Evolutionary conservation across 2,113 vertebrate genomes (phyloP).

Genomic region (Gambusia holbrooki): DNA sequence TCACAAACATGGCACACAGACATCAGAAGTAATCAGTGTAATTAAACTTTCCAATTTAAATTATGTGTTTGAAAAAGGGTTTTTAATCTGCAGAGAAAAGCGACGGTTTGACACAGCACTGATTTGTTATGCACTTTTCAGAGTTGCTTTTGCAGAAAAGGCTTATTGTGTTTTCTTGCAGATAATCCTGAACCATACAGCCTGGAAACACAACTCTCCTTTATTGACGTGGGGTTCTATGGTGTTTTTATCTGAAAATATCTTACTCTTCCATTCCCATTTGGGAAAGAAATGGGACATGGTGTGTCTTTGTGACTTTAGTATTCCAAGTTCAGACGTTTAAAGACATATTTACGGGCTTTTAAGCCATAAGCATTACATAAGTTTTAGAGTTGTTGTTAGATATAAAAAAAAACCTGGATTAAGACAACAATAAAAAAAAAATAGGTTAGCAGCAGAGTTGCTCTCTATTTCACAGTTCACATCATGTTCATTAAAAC

Average conservation of each 20-base stretch:
- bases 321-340: background rate
- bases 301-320: background rate
- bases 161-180: background rate
- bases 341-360: background rate
- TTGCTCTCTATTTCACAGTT: no score
- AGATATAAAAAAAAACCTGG: no score
- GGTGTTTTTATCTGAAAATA: background rate
- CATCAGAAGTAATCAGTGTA: constrained; percentile 13
- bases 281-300: background rate
- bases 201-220: background rate
- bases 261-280: background rate
- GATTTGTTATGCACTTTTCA: background rate
- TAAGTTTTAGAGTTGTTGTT: background rate
- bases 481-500: no score
- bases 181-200: background rate
- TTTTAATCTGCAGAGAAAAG: constrained; percentile 1
- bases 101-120: background rate
- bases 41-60: constrained; percentile 39
- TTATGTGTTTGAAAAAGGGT: constrained; percentile 17
- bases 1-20: constrained; percentile 1
- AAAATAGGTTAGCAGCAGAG: no score
- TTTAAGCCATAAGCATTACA: background rate
- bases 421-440: no score
- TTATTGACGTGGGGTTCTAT: background rate
- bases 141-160: background rate